These are phyloP conservation scores for Ranitomeya variabilis DNA, from an alignment of 2,113 vertebrate species.

Conservation along the genomic window DNA sequence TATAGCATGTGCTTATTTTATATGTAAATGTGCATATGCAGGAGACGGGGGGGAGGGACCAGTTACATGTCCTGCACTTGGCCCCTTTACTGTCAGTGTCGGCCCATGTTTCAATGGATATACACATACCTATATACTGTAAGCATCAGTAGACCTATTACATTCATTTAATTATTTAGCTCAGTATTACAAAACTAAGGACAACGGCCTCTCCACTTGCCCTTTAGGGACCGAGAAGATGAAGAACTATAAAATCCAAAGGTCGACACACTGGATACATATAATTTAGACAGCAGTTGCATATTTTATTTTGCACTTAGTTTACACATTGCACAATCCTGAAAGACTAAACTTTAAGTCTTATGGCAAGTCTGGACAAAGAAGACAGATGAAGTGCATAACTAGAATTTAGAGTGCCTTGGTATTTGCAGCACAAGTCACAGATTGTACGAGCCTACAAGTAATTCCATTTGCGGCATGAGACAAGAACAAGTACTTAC, in stretches of 20 bases:
- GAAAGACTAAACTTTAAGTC: constrained; percentile 17
- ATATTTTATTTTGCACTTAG: constrained; percentile 38
- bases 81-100: too few relatives aligned
- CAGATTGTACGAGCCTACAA: constrained; percentile 25
- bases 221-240: neutral
- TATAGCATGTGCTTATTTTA: too few relatives aligned
- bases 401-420: constrained; percentile 27
- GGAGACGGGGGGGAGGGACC: too few relatives aligned
- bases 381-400: constrained; percentile 25
- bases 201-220: neutral
- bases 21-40: too few relatives aligned
- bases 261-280: neutral
- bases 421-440: constrained; percentile 40
- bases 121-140: neutral
- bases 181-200: neutral
- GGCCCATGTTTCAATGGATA: too few relatives aligned
- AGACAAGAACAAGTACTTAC: constrained; percentile 12
- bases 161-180: neutral
- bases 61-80: too few relatives aligned
- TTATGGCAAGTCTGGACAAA: constrained; percentile 26
- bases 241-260: neutral
- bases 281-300: neutral
- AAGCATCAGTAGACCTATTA: neutral
- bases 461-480: constrained; percentile 32
- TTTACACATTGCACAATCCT: constrained; percentile 21